Conservation (phyloP, 2,888 invertebrate species). For the Cerastoderma edule region DNA sequence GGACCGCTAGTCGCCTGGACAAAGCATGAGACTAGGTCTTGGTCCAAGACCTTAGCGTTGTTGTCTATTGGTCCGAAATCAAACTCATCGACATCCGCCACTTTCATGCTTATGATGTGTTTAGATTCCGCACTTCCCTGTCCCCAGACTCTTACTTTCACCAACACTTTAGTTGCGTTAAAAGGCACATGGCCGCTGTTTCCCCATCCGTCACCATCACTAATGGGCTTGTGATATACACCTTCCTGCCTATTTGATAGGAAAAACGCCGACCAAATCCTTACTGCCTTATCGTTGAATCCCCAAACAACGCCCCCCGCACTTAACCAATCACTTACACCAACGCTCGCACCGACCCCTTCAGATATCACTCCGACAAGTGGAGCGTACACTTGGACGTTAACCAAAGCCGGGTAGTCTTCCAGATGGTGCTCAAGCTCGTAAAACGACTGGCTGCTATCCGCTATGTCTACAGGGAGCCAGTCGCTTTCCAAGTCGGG, state of each 20-base stretch:
- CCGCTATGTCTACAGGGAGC: constrained; percentile 25
- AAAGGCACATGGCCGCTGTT: too few relatives aligned
- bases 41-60: neutral
- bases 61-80: neutral
- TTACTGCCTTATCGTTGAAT: constrained; percentile 23
- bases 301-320: constrained; percentile 37
- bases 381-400: constrained; percentile 25
- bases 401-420: constrained; percentile 32
- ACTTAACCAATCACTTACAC: neutral
- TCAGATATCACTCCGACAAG: constrained; percentile 27
- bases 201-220: constrained; percentile 7
- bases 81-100: neutral
- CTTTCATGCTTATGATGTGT: neutral
- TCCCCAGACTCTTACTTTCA: neutral
- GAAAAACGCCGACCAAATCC: constrained; percentile 38
- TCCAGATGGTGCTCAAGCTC: constrained; percentile 31
- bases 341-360: constrained; percentile 24
- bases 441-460: constrained; percentile 16
- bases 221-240: constrained; percentile 3
- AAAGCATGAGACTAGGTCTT: constrained; percentile 33
- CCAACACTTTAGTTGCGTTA: neutral
- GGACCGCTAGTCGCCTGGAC: constrained; percentile 36
- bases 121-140: neutral
- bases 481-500: constrained; percentile 32
- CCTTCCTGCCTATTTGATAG: neutral